Evolutionary conservation across 1,140 invertebrate genomes (phyloP).

Genomic region (Drosophila punjabiensis): DNA sequence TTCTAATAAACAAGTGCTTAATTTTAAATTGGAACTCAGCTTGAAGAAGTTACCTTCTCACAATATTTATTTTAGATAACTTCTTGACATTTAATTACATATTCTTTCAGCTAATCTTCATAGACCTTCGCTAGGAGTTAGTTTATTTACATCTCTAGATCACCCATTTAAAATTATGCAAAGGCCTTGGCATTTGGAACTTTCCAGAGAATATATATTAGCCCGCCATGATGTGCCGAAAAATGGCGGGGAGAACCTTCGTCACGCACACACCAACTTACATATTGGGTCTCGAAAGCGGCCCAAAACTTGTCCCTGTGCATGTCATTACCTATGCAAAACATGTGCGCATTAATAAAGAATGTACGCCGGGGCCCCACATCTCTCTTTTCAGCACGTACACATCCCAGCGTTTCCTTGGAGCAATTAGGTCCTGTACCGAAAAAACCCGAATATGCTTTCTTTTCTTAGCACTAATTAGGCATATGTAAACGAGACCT

Average conservation of each 20-base stretch:
- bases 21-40: not conserved
- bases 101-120: not conserved
- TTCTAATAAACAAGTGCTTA: no score
- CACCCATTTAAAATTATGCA: not conserved
- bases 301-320: constrained; percentile 40
- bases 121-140: not conserved
- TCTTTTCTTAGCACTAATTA: constrained; percentile 44
- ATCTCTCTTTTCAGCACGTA: constrained; percentile 23
- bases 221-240: constrained; percentile 22
- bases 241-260: constrained; percentile 33
- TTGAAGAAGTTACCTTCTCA: not conserved
- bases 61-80: no score
- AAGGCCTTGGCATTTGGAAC: constrained; percentile 17
- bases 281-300: constrained; percentile 59
- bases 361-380: constrained; percentile 49
- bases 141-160: not conserved
- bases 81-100: not conserved
- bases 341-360: constrained; percentile 80
- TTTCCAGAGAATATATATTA: constrained; percentile 30
- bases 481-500: constrained; percentile 39
- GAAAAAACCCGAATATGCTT: constrained; percentile 38
- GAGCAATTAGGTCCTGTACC: constrained; percentile 39
- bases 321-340: constrained; percentile 73
- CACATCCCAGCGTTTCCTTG: constrained; percentile 20
- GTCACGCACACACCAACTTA: constrained; percentile 59